Evolutionary conservation across 2,888 invertebrate genomes (phyloP).

Genomic region (Apomyelois bistriatella): DNA sequence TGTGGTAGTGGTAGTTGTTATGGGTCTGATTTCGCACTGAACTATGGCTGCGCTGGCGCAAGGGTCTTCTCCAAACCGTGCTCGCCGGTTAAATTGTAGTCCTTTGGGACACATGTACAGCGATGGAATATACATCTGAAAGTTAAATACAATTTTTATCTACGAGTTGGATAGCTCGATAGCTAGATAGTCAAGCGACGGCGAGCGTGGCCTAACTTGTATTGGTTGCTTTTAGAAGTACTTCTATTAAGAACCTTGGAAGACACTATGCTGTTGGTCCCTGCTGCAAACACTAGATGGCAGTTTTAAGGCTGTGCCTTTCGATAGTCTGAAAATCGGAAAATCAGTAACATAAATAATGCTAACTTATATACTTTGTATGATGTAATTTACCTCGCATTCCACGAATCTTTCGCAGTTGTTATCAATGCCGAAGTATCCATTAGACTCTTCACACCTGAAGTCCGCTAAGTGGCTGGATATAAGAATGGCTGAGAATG

Average conservation of each 20-base stretch:
- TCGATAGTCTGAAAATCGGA: too few relatives aligned
- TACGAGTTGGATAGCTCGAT: too few relatives aligned
- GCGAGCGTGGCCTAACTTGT: too few relatives aligned
- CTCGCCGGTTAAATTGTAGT: neutral
- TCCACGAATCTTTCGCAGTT: conserved; percentile 6
- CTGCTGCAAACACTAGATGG: too few relatives aligned
- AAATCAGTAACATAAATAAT: too few relatives aligned
- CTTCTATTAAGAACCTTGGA: too few relatives aligned
- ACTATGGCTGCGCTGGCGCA: conserved; percentile 7
- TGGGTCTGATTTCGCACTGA: neutral
- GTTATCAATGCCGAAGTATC: conserved; percentile 6
- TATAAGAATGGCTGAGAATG: neutral
- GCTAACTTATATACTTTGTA: neutral
- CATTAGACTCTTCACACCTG: neutral
- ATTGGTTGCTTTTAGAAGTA: too few relatives aligned
- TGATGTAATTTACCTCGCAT: conserved; percentile 1
- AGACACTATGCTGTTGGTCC: too few relatives aligned
- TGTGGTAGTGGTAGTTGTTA: neutral
- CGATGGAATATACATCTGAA: neutral
- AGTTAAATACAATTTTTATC: neutral
- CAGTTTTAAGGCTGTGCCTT: too few relatives aligned
- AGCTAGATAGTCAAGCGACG: too few relatives aligned
- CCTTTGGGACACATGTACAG: conserved; percentile 3
- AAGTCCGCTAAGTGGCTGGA: neutral
- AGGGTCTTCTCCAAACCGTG: conserved; percentile 1